Conservation (phyloP, 2,888 invertebrate genomes). For the Ellobium chinense region DNA sequence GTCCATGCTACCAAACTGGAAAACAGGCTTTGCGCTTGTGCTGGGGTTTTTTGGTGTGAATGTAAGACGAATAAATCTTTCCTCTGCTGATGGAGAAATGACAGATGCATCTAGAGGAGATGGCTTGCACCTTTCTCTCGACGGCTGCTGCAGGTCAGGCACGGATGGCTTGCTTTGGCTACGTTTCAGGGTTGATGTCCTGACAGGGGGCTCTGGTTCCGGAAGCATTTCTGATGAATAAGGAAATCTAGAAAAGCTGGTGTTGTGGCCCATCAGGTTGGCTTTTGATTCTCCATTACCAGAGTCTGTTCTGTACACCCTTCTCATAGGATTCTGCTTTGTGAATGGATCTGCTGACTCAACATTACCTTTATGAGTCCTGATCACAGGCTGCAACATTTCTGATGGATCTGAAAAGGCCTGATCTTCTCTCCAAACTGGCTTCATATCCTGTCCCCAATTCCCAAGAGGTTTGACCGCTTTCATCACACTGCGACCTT, state of each 20-base stretch:
- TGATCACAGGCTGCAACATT: background rate
- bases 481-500: background rate
- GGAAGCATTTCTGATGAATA: background rate
- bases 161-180: background rate
- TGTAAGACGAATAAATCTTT: conserved; percentile 49
- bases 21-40: background rate
- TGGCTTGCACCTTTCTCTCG: background rate
- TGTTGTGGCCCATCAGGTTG: background rate
- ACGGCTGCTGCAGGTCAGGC: background rate
- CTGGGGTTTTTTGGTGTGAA: conserved; percentile 41
- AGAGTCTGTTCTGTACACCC: background rate
- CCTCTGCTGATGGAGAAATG: background rate
- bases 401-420: conserved; percentile 30
- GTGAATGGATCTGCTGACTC: background rate
- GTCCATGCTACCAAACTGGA: conserved; percentile 22
- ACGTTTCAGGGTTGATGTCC: background rate
- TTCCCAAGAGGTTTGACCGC: background rate
- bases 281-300: background rate
- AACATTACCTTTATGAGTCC: background rate
- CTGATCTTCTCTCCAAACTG: background rate
- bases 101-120: background rate
- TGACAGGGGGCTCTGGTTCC: background rate
- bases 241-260: background rate
- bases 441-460: background rate
- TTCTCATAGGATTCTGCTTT: background rate